Base-by-base conservation (phyloP, 2,113 vertebrate species). In the Sturnira hondurensis region DNA sequence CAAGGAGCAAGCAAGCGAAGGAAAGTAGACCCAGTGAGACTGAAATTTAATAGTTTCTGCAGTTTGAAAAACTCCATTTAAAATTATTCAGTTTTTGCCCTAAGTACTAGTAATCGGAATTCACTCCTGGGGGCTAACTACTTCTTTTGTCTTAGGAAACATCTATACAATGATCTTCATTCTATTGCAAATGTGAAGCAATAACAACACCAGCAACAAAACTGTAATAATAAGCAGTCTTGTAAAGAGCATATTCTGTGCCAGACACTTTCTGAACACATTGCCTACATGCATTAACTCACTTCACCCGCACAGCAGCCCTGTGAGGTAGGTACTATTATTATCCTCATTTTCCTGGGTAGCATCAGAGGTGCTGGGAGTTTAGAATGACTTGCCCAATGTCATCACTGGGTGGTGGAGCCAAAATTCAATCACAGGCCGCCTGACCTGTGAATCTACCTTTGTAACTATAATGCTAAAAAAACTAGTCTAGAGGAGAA, bases 111-210 rank as follows among this genome's bases (percentile, higher is more conserved):
- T 77, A n/a, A 52, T 19, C 24, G 20, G 78, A 88, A 76, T 73
- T 82, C 28, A 26, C 45, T 47, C 81, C 26, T 54, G 12, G 38
- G 33, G 47, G 31, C 43, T 31, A 38, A 47, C 4, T 4, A 24
- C 41, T 86, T 65, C 52, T 86, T 91, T 67, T 89, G 73, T 28
- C 63, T 91, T 89, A 28, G 58, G 67, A 91, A 89, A 96, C 20
- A 86, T 31, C 36, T 73, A 65, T 7, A 11, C 7, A 38, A 71
- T 50, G 26, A 78, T 82, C 45, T 86, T 73, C 14, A 24, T 65
- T 92, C 88, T 50, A 84, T 17, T 56, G 74, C n/a, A 71, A 86
- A 41, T 26, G 5, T 84, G 83, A 83, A 95, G 52, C n/a, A 54
- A 36, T 38, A 76, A 43, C 73, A 52, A 28, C 58, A 78, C 33